A percentile compares a stretch with the other conserved stretches of the same genome.
These are phyloP conservation scores for Zosterops japonicus DNA, from an alignment of 2,113 vertebrate species.

Conservation along the genomic window DNA sequence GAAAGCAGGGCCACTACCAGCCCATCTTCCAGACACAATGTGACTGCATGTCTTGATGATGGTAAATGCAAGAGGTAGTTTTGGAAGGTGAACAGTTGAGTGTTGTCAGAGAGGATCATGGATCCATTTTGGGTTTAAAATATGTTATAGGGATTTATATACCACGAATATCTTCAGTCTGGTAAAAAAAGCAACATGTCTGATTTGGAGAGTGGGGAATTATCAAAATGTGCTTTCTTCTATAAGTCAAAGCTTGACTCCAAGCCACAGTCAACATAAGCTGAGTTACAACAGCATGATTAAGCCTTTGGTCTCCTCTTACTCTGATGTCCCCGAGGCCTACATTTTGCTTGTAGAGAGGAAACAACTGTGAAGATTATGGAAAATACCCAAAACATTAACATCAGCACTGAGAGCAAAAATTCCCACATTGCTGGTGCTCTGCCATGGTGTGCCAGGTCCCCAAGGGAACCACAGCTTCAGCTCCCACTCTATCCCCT, in stretches of 20 bases:
- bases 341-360: background rate
- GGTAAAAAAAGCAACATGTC: background rate
- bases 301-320: background rate
- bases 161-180: background rate
- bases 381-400: background rate
- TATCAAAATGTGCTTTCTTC: background rate
- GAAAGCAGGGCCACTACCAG: background rate
- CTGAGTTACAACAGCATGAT: background rate
- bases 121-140: background rate
- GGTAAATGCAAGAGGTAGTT: background rate
- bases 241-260: background rate
- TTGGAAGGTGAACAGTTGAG: background rate
- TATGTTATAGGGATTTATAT: background rate
- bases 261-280: background rate
- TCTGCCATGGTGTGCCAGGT: background rate
- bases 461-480: background rate
- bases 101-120: background rate
- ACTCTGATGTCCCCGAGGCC: background rate
- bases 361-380: background rate
- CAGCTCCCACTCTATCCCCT: background rate
- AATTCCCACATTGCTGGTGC: fast-evolving
- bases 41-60: background rate
- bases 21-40: fast-evolving
- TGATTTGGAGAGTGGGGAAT: background rate
- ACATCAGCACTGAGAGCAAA: background rate